Percentiles rank a stretch among this genome's conserved stretches.
Conservation (phyloP, 2,797 vertebrate genomes). For the Emys orbicularis region DNA sequence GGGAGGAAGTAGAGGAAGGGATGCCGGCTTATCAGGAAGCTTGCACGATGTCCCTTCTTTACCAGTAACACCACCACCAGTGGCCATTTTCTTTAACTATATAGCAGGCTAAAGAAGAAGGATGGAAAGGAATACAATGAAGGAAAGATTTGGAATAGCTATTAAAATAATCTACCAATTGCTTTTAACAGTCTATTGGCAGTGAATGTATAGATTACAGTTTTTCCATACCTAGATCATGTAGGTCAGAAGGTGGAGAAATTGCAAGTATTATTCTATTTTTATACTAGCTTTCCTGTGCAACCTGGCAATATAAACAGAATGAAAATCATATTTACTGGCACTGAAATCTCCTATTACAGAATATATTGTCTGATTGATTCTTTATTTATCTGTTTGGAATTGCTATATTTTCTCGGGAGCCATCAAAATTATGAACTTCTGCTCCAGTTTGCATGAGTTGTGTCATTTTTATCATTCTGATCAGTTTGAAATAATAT, state of each 20-base stretch:
- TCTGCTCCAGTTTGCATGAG: background rate
- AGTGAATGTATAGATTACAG: background rate
- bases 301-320: slow-evolving; percentile 37
- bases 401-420: slow-evolving; percentile 5
- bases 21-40: slow-evolving; percentile 33
- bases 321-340: slow-evolving; percentile 21
- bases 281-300: slow-evolving; percentile 48
- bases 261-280: slow-evolving; percentile 33
- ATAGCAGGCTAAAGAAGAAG: slow-evolving; percentile 43
- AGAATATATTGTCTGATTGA: background rate
- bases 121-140: slow-evolving; percentile 66
- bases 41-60: slow-evolving; percentile 42
- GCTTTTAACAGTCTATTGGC: background rate
- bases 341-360: background rate
- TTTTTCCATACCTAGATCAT: background rate
- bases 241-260: slow-evolving; percentile 47
- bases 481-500: background rate
- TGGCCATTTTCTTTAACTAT: slow-evolving; percentile 35
- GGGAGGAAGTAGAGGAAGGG: background rate
- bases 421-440: background rate
- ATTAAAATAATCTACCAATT: background rate
- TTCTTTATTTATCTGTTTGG: background rate
- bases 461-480: background rate
- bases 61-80: slow-evolving; percentile 44
- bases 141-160: background rate